phyloP scores from a whole-genome alignment of 2,888 invertebrate genomes.

The Archaeoteleia sp. region DNA sequence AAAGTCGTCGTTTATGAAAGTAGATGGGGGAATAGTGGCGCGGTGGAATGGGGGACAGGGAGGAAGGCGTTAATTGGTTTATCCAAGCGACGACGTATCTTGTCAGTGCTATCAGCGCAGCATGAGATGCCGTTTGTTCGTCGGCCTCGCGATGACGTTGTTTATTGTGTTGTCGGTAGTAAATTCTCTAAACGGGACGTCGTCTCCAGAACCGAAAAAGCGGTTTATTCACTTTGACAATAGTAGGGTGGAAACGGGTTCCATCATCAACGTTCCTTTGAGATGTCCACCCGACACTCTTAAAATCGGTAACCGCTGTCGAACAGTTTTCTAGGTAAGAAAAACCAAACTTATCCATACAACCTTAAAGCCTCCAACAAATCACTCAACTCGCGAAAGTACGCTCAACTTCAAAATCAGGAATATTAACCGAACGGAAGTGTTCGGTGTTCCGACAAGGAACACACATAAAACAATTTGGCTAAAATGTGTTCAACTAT shows the following conservation, averaged over 20 bases:
- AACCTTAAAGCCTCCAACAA: too few species aligned
- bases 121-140: slow-evolving; percentile 56
- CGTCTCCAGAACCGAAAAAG: slow-evolving; percentile 35
- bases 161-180: slow-evolving; percentile 34
- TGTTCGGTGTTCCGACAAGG: too few species aligned
- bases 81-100: slow-evolving; percentile 42
- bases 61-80: slow-evolving; percentile 46
- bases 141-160: slow-evolving; percentile 43
- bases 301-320: slow-evolving; percentile 65
- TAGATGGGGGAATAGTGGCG: slow-evolving; percentile 30
- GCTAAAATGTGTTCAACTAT: too few species aligned
- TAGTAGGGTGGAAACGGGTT: slow-evolving; percentile 52
- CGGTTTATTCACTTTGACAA: slow-evolving; percentile 58
- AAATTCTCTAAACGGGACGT: slow-evolving; percentile 23
- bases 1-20: slow-evolving; percentile 41
- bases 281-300: slow-evolving; percentile 63
- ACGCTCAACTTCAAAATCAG: too few species aligned
- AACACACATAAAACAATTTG: too few species aligned
- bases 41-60: slow-evolving; percentile 14
- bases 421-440: too few species aligned
- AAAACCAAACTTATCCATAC: too few species aligned
- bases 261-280: slow-evolving; percentile 65
- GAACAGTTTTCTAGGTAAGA: slow-evolving; percentile 64
- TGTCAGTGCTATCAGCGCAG: slow-evolving; percentile 52
- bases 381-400: too few species aligned